phyloP scores from a whole-genome alignment of 2,888 invertebrate species.

The Dryadula phaetusa region DNA sequence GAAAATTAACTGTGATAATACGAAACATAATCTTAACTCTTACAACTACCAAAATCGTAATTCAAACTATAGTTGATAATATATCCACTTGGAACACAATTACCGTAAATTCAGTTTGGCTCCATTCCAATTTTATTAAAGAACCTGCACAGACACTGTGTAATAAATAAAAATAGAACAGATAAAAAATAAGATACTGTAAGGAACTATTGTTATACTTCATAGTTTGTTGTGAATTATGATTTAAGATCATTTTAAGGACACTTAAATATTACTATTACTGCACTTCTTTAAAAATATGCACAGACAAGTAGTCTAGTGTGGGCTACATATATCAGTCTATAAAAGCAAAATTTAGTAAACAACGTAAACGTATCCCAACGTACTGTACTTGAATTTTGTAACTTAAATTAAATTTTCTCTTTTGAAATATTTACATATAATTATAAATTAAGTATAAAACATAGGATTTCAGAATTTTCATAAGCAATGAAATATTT shows the following conservation, averaged over 20 bases:
- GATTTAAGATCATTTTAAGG: background rate
- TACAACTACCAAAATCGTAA: constrained; percentile 71
- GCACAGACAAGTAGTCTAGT: background rate
- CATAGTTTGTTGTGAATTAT: background rate
- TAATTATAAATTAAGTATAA: too few relatives aligned
- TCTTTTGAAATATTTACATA: too few relatives aligned
- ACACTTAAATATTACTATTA: too few relatives aligned
- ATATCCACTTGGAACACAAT: constrained; percentile 74
- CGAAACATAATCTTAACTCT: constrained; percentile 56
- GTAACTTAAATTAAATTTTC: too few relatives aligned
- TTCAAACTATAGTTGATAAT: constrained; percentile 76
- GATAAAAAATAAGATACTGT: constrained; percentile 43
- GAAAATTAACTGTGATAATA: constrained; percentile 56
- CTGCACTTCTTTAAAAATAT: background rate
- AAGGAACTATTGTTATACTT: constrained; percentile 30
- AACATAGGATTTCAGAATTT: constrained; percentile 18
- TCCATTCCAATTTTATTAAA: constrained; percentile 67
- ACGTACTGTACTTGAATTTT: too few relatives aligned
- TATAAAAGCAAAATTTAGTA: background rate
- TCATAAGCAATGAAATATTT: constrained; percentile 53
- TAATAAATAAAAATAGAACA: constrained; percentile 47
- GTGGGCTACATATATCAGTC: background rate
- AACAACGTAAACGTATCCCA: too few relatives aligned
- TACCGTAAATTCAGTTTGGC: constrained; percentile 72
- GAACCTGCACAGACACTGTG: constrained; percentile 47